A percentile compares a stretch with the other conserved stretches of the same genome.
phyloP scores from a whole-genome alignment of 2,888 invertebrate species.

The Spisula solida region DNA sequence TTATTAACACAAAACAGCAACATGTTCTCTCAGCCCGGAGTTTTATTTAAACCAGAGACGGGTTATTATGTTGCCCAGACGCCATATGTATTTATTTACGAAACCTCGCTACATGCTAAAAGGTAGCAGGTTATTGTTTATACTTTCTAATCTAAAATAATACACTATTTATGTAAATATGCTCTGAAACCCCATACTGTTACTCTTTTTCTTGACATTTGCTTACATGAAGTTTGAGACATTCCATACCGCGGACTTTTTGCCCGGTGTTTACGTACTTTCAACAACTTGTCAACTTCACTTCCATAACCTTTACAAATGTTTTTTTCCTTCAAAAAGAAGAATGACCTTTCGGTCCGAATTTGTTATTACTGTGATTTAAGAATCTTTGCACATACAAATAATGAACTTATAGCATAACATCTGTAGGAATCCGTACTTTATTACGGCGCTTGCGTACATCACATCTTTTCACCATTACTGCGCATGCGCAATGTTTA shows the following conservation, averaged over 20 bases:
- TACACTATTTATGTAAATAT: conserved; percentile 28
- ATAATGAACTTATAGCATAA: background rate
- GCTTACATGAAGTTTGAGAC: conserved; percentile 12
- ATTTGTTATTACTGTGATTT: background rate
- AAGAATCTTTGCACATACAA: background rate
- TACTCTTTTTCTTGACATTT: conserved; percentile 10
- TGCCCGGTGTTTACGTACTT: conserved; percentile 20
- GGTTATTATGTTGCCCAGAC: background rate
- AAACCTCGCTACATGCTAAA: background rate
- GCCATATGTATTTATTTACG: conserved; percentile 16
- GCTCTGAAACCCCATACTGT: background rate
- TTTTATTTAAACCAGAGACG: background rate
- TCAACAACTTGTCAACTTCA: conserved; percentile 9
- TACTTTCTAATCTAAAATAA: conserved; percentile 22
- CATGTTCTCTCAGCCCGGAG: background rate
- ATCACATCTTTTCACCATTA: background rate
- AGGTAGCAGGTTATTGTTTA: conserved; percentile 20
- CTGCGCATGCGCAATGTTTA: background rate
- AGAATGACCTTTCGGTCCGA: background rate
- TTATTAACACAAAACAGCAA: background rate
- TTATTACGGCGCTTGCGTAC: background rate
- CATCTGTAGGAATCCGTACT: background rate
- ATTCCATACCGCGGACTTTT: conserved; percentile 24
- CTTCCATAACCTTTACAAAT: conserved; percentile 6
- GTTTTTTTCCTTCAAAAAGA: background rate